Base-by-base conservation (phyloP, 2,113 vertebrate genomes). In the Nothoprocta perdicaria region DNA sequence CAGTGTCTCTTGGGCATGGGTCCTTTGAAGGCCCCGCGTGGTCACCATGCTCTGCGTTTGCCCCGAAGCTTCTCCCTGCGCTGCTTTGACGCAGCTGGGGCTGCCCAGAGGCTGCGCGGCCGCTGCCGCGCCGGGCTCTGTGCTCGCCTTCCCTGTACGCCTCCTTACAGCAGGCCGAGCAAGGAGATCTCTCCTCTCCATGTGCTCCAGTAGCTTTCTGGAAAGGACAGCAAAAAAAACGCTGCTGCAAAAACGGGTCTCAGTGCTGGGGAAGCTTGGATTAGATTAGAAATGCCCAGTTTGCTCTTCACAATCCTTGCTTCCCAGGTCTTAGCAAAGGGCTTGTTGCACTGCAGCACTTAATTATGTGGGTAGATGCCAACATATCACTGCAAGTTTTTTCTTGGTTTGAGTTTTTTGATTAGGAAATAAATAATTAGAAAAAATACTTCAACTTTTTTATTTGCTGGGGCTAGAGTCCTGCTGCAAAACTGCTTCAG, bases 1-100 rank as follows among this genome's bases (percentile, higher is more conserved):
- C 66, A 71, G 40, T 46, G 71, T 41, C 41, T 33, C 33, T 33
- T 24, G 58, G n/a, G 26, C 5, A 9, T 14, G 0, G 0, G 38
- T 35, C 68, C 21, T 50, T 68, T 58, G 8, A 58, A 8, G 10
- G 38, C 57, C 24, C 60, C 13, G 19, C 33, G 10, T 21, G 57
- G 35, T 14, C 66, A 86, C 26, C 1, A 17, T 11, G 23, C 6
- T 6, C 57, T 19, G n/a, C 73, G 22, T 62, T 38, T 50, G 76
- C 16, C 79, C 40, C 55, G 67, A 60, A 48, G 6, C 24, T 67
- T 60, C 40, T 62, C 68, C 45, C 29, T 38, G 53, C 16, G 65
- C 80, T 75, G 48, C 71, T 46, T 29, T 14, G 11, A 13, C 17
- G 27, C n/a, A 60, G 66, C 12, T 10, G 24, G 8, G 41, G 9